Base-by-base conservation (phyloP, 2,888 invertebrate species). In the Apamea sordens region DNA sequence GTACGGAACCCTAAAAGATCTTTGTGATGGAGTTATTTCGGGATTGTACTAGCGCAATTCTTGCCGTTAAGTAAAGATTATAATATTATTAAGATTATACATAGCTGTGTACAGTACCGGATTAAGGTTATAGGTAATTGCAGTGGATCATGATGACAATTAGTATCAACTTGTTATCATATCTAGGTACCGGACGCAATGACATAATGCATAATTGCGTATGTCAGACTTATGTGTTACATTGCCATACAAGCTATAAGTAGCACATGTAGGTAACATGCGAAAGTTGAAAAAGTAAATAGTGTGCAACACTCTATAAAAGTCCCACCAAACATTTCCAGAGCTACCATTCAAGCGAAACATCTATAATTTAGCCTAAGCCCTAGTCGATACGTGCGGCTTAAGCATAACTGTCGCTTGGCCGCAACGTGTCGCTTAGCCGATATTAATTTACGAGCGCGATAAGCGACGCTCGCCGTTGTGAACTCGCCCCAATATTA, bases 401-500 rank as follows among this genome's bases (percentile, higher is more conserved):
- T 85, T 36, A 80, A 71, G 71, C 61, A 67, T 41, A 68, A 44
- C 67, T 59, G 78, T 74, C 41, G 67, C 71, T n/a, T 64, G 70
- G 65, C 74, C 64, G 73, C 73, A 41, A 21, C 74, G 81, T 72
- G 80, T 68, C 77, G 74, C 71, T 53, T 59, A 78, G 75, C 65
- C 78, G 76, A 81, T 80, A 86, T 88, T 88, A 89, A 88, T 88
- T 88, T 89, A 89, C 78, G 87, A 82, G 82, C 56, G 28, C 83
- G 88, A 89, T 89, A 89, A 85, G 78, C 89, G 76, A 47, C 76
- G 50, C 69, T 56, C 72, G 72, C 65, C 73, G 77, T 63, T 76
- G 80, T 79, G 80, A 71, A 76, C 85, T 73, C 28, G 47, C 61
- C 50, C 78, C 69, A 81, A 77, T 80, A 86, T 88, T 86, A 85